phyloP scores from a whole-genome alignment of 1,140 invertebrate species.

The Ceratina calcarata region DNA sequence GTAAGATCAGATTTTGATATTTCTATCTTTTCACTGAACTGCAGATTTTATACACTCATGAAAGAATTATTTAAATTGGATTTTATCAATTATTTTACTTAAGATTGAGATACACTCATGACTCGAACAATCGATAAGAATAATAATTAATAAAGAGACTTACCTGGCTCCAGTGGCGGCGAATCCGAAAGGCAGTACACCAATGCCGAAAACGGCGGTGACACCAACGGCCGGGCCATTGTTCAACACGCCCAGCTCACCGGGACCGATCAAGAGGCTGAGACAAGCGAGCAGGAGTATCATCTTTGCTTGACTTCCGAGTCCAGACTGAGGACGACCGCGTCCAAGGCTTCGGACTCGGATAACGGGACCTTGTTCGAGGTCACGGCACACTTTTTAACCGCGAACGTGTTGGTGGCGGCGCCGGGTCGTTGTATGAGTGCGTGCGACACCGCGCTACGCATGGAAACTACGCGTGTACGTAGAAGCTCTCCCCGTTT shows the following conservation, averaged over 20 bases:
- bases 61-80: no score
- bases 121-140: no score
- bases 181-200: conserved; percentile 65
- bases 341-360: conserved; percentile 67
- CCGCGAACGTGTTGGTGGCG: conserved; percentile 1
- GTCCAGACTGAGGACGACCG: conserved; percentile 76
- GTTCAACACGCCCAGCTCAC: conserved; percentile 63
- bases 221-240: conserved; percentile 56
- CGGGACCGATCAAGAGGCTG: conserved; percentile 63
- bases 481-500: conserved; percentile 8
- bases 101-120: no score
- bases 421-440: not conserved
- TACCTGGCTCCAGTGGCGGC: conserved; percentile 75
- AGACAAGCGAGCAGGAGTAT: conserved; percentile 69
- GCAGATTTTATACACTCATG: no score
- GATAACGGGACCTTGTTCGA: conserved; percentile 79
- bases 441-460: not conserved
- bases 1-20: no score
- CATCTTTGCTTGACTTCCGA: conserved; percentile 76
- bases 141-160: not conserved
- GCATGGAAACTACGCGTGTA: not conserved
- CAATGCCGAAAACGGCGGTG: conserved; percentile 63
- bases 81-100: no score
- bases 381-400: conserved; percentile 78
- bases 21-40: no score